phyloP scores from a whole-genome alignment of 2,113 vertebrate genomes.

The Otus sunia region DNA sequence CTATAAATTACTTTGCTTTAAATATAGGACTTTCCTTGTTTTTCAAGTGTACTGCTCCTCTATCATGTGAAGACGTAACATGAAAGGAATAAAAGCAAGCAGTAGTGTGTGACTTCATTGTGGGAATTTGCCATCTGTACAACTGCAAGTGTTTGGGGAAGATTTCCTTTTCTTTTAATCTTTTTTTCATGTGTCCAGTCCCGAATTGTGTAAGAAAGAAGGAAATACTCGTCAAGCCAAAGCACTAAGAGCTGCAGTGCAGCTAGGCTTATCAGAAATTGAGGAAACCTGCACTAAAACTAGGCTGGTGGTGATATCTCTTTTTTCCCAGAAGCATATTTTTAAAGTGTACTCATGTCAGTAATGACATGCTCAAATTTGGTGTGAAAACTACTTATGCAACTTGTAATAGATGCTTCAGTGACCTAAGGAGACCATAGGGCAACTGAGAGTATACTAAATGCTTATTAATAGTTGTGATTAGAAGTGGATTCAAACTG shows the following conservation, averaged over 20 bases:
- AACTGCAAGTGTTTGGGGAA: not conserved
- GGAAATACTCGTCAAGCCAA: not conserved
- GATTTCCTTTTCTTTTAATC: not conserved
- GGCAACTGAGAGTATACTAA: not conserved
- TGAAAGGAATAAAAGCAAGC: not conserved
- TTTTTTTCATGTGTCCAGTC: not conserved
- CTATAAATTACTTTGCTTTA: not conserved
- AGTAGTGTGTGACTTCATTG: not conserved
- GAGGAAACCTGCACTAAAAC: not conserved
- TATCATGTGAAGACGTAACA: not conserved
- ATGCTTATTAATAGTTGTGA: not conserved
- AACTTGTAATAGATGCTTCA: not conserved
- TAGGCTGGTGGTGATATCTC: not conserved
- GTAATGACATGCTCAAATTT: not conserved
- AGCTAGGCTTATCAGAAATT: not conserved
- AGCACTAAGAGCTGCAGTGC: not conserved
- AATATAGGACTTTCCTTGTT: not conserved
- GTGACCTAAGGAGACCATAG: not conserved
- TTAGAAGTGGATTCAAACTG: not conserved
- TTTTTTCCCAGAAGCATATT: not conserved
- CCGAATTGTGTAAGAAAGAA: not conserved
- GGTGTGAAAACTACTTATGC: not conserved
- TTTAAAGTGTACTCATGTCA: not conserved
- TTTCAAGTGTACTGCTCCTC: not conserved
- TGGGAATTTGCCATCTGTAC: not conserved